Conservation (phyloP, 2,888 invertebrate species). For the Norana najaformis region DNA sequence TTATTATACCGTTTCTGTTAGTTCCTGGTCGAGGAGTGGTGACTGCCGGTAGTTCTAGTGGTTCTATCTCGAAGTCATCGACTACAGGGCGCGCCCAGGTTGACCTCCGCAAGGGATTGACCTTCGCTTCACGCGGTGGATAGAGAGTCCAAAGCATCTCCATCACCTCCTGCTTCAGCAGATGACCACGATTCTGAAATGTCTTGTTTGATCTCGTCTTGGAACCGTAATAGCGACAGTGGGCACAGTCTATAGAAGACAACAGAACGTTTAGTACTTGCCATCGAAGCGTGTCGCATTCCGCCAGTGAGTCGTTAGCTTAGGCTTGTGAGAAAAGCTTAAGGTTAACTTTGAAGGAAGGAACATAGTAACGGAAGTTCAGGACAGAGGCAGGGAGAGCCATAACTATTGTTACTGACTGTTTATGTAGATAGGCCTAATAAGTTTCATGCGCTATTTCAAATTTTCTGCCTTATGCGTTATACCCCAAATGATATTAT, state of each 20-base stretch:
- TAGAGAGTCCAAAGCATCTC: neutral
- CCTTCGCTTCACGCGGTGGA: slow-evolving; percentile 1
- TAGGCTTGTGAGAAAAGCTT: too few relatives aligned
- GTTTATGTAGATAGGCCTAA: too few relatives aligned
- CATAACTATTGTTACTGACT: too few relatives aligned
- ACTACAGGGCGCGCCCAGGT: neutral
- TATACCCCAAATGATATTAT: too few relatives aligned
- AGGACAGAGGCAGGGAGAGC: too few relatives aligned
- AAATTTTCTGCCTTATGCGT: too few relatives aligned
- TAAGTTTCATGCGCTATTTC: too few relatives aligned
- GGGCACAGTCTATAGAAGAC: neutral
- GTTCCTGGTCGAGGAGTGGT: neutral
- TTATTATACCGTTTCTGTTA: neutral
- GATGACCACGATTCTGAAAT: neutral
- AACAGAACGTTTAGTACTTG: neutral
- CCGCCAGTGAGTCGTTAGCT: too few relatives aligned
- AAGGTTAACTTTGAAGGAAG: too few relatives aligned
- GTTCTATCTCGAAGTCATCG: neutral
- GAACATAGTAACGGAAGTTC: too few relatives aligned
- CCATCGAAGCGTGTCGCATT: too few relatives aligned
- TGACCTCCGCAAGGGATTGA: neutral
- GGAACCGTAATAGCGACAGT: slow-evolving; percentile 1
- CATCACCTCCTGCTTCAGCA: neutral
- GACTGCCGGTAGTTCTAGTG: neutral
- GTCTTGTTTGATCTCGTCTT: neutral